Evolutionary conservation across 2,797 vertebrate species (phyloP).

Genomic region (Denticeps clupeoides): DNA sequence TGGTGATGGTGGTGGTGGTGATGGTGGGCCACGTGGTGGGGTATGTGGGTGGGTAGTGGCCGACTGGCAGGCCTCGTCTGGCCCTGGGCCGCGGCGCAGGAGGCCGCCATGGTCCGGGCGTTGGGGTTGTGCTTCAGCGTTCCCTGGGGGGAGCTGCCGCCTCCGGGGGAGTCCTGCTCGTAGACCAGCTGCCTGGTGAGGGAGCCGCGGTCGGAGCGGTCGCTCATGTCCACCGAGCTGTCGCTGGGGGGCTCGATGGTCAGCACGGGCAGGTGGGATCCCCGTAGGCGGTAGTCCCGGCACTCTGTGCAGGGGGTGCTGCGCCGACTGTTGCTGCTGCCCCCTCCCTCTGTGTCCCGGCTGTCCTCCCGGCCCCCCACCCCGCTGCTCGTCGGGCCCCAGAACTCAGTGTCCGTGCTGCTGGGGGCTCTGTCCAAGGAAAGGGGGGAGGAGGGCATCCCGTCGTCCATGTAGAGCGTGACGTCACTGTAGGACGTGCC

Average conservation of each 20-base stretch:
- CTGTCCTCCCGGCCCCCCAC: conserved; percentile 61
- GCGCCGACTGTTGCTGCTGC: conserved; percentile 58
- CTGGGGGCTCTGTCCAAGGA: conserved; percentile 69
- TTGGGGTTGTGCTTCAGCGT: conserved; percentile 72
- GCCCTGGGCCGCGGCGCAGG: conserved; percentile 61
- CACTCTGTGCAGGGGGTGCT: conserved; percentile 80
- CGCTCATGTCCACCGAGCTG: conserved; percentile 88
- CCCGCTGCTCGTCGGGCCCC: conserved; percentile 57
- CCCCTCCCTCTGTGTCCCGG: conserved; percentile 57
- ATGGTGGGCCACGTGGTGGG: conserved; percentile 47
- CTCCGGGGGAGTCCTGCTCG: conserved; percentile 63
- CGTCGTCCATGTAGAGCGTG: conserved; percentile 85
- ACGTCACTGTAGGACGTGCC: conserved; percentile 84
- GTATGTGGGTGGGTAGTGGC: conserved; percentile 49
- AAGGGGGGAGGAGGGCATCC: conserved; percentile 66
- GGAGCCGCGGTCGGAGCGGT: conserved; percentile 72
- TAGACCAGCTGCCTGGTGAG: conserved; percentile 67
- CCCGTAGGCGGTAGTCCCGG: conserved; percentile 67
- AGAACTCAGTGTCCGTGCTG: conserved; percentile 70
- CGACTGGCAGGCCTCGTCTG: conserved; percentile 57
- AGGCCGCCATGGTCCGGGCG: conserved; percentile 38
- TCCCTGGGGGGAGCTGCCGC: conserved; percentile 62
- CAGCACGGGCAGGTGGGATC: conserved; percentile 75
- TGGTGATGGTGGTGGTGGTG: conserved; percentile 51
- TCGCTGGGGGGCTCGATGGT: conserved; percentile 88